Conservation (phyloP, 2,113 vertebrate genomes). For the Rissa tridactyla region DNA sequence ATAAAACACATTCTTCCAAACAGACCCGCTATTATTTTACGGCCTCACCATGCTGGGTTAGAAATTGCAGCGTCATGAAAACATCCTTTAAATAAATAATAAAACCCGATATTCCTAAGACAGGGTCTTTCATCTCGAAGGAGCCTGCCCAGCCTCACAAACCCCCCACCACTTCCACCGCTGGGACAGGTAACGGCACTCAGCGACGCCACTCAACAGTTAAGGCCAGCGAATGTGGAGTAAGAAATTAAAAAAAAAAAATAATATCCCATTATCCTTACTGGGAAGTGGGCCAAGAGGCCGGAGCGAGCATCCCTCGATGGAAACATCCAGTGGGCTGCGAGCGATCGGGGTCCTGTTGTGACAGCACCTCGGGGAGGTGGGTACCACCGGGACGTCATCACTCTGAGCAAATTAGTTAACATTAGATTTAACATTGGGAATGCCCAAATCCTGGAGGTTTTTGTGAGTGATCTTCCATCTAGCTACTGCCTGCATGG, state of each 20-base stretch:
- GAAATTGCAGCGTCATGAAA: constrained; percentile 53
- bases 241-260: background rate
- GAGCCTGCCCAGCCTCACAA: background rate
- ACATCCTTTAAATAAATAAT: constrained; percentile 55
- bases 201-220: fast-evolving
- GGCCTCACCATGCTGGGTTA: background rate
- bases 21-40: constrained; percentile 24
- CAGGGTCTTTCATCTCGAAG: background rate
- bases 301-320: background rate
- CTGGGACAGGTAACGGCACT: background rate
- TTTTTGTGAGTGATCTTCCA: background rate
- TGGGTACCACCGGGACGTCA: background rate
- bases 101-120: background rate
- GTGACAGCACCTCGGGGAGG: background rate
- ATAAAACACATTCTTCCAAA: constrained; percentile 44
- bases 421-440: background rate
- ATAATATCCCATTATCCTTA: background rate
- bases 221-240: background rate
- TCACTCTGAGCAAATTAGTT: background rate
- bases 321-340: background rate
- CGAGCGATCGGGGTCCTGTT: background rate
- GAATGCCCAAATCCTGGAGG: background rate
- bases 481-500: background rate
- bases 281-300: background rate
- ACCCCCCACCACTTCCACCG: background rate